These are phyloP conservation scores for Sitophilus oryzae DNA, from an alignment of 1,140 invertebrate genomes.

Conservation along the genomic window DNA sequence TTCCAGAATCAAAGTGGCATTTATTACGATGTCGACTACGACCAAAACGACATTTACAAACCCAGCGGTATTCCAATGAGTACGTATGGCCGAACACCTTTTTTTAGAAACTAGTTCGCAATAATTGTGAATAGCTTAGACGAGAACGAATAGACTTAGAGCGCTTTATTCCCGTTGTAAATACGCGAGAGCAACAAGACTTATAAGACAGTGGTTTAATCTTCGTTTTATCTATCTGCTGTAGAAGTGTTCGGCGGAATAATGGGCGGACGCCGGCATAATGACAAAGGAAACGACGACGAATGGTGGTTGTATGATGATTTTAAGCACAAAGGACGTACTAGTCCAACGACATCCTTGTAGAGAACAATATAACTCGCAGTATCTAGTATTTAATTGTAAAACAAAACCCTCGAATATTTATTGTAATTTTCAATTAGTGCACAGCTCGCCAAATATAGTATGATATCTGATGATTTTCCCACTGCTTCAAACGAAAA, in stretches of 20 bases:
- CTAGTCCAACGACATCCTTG: not conserved
- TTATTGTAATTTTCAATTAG: too few relatives aligned
- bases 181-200: not conserved
- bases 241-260: not conserved
- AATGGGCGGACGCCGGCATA: not conserved
- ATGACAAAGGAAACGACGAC: not conserved
- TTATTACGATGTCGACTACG: constrained; percentile 82
- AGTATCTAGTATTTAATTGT: too few relatives aligned
- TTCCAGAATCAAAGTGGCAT: constrained; percentile 75
- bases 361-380: too few relatives aligned
- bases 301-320: not conserved
- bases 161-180: not conserved
- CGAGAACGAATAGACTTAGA: not conserved
- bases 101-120: constrained; percentile 36
- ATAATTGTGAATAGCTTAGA: not conserved
- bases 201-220: not conserved
- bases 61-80: constrained; percentile 60
- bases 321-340: not conserved
- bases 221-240: too few relatives aligned
- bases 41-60: constrained; percentile 57
- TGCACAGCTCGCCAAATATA: too few relatives aligned
- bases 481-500: too few relatives aligned
- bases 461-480: too few relatives aligned
- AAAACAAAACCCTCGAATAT: too few relatives aligned
- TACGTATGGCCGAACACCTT: constrained; percentile 52